These are phyloP conservation scores for Cynopterus brachyotis DNA, from an alignment of 2,113 vertebrate genomes.

Conservation along the genomic window DNA sequence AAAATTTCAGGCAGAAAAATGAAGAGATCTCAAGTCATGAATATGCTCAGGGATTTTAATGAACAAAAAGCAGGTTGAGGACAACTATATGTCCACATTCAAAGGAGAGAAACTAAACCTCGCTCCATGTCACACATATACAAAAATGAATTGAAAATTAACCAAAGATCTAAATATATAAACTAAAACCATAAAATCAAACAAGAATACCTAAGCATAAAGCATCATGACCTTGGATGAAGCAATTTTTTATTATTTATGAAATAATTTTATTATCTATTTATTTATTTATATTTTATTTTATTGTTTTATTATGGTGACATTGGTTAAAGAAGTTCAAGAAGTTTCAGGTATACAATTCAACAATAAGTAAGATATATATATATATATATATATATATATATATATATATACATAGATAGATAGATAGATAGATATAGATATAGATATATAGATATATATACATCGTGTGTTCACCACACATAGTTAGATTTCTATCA, in stretches of 20 bases:
- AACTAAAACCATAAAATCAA: neutral
- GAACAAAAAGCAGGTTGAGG: neutral
- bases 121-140: neutral
- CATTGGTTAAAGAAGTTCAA: no score
- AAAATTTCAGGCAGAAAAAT: neutral
- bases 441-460: no score
- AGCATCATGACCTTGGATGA: neutral
- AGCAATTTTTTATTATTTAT: neutral
- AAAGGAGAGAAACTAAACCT: neutral
- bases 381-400: no score
- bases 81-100: neutral
- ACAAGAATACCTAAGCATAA: neutral
- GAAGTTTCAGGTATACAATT: no score
- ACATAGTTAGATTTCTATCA: no score
- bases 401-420: no score
- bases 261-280: no score
- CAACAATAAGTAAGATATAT: no score
- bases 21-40: neutral
- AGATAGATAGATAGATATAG: rapidly evolving
- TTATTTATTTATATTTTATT: no score
- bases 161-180: neutral
- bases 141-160: neutral
- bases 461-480: no score
- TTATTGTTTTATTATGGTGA: no score
- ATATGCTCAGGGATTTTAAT: neutral